These are phyloP conservation scores for Sebastes iracundus DNA, from an alignment of 2,797 vertebrate genomes.

Conservation along the genomic window DNA sequence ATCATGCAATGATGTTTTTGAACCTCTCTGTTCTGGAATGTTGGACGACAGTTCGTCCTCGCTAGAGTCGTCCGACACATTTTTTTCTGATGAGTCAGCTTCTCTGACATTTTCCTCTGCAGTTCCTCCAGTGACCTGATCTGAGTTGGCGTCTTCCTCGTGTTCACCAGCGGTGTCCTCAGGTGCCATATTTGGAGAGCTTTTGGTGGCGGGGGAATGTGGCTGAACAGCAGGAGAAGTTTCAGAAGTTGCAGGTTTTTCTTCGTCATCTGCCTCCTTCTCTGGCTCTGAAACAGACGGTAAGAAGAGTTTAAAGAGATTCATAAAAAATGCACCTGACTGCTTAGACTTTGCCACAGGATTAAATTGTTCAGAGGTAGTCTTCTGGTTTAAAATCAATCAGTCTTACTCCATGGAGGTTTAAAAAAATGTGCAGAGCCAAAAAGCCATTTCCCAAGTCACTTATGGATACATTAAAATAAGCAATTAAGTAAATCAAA, in stretches of 20 bases:
- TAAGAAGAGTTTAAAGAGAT: not conserved
- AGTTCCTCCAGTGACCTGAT: not conserved
- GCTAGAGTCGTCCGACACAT: not conserved
- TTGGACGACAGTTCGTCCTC: rapidly evolving
- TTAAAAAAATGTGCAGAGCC: not conserved
- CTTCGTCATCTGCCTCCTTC: not conserved
- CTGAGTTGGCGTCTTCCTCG: not conserved
- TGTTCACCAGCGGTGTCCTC: not conserved
- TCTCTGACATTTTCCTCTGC: not conserved
- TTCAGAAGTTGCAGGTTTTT: not conserved
- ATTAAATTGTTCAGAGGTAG: not conserved
- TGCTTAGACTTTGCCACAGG: not conserved
- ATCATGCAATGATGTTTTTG: not conserved
- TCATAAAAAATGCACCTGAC: not conserved
- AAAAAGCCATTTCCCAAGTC: not conserved
- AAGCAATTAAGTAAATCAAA: not conserved
- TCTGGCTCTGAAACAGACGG: constrained; percentile 31
- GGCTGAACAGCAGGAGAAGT: not conserved
- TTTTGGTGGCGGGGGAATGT: rapidly evolving
- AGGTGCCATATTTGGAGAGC: not conserved
- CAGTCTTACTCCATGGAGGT: not conserved
- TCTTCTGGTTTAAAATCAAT: not conserved
- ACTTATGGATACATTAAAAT: not conserved
- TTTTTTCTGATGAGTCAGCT: not conserved
- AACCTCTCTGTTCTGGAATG: not conserved